Percentiles rank a stretch among this genome's conserved stretches.
Conservation (phyloP, 2,888 invertebrate genomes). For the Matsumyia berberina region DNA sequence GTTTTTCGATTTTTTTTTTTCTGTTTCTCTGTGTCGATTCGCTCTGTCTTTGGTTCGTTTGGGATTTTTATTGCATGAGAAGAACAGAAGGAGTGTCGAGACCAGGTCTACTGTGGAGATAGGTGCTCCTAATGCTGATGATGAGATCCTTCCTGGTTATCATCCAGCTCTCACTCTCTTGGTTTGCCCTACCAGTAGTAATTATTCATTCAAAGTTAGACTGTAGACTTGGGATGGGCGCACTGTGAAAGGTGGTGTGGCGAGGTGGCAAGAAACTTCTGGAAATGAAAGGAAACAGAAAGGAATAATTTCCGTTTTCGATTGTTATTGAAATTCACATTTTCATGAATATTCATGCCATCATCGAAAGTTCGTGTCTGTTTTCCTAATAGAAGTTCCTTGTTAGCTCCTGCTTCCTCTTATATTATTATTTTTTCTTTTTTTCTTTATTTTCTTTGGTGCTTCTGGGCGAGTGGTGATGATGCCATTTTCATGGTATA, state of each 20-base stretch:
- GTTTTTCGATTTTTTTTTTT: slow-evolving; percentile 8
- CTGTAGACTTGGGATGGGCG: slow-evolving; percentile 12
- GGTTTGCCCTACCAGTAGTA: slow-evolving; percentile 39
- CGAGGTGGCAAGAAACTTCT: slow-evolving; percentile 62
- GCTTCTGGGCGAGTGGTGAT: slow-evolving; percentile 9
- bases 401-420: slow-evolving; percentile 14
- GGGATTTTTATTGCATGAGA: slow-evolving; percentile 42
- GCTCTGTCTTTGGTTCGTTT: slow-evolving; percentile 25
- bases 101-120: slow-evolving; percentile 49
- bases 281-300: slow-evolving; percentile 75
- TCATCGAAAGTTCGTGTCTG: slow-evolving; percentile 75
- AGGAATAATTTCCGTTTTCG: slow-evolving; percentile 76
- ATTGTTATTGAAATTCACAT: slow-evolving; percentile 76
- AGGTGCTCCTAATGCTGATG: slow-evolving; percentile 55
- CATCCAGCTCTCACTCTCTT: slow-evolving; percentile 24
- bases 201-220: slow-evolving; percentile 76
- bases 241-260: too few species aligned
- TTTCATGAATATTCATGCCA: slow-evolving; percentile 75
- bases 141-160: slow-evolving; percentile 73
- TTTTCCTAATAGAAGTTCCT: slow-evolving; percentile 62
- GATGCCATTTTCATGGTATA: slow-evolving; percentile 19
- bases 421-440: background rate
- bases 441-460: background rate
- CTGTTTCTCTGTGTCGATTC: background rate
- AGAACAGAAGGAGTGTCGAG: slow-evolving; percentile 37